Base-by-base conservation (phyloP, 2,888 invertebrate genomes). In the Ischnura elegans region DNA sequence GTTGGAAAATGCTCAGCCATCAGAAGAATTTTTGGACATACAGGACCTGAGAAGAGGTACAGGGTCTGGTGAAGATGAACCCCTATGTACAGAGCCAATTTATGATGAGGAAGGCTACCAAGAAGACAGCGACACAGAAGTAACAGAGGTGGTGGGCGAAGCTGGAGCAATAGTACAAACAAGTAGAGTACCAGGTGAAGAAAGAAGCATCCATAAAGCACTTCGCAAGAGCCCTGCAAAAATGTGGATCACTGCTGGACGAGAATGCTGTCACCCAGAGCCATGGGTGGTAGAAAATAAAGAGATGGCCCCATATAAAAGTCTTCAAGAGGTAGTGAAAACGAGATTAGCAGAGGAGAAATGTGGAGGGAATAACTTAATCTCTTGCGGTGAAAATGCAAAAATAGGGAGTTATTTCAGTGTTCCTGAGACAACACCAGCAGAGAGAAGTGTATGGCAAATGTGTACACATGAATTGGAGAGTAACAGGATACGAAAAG, bases 191-290 rank as follows among this genome's bases (percentile, higher is more conserved):
- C 93, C 51, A 2, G 93, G 93, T 84, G 93, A 93, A 29, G 94
- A 93, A 29, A 42, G 93, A 46, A n/a, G 87, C 10, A 76, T 93
- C 42, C 55, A 29, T 10, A 93, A 93, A 47, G 29, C 86, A 21
- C 87, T 93, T 2, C 94, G 87, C 43, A 47, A 85, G 25, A 94
- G 94, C 46, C 94, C 61, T 8, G 94, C 94, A 25, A 66, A 84
- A 36, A 94, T 94, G 46, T 93, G 93, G 8, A 76, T 76, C 25
- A 76, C 13, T 36, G 10, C 36, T 4, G 76, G 36, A 2, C 10
- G 36, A 36, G 0, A 29, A 8, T 29, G 29, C 16, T 6, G 76
- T 76, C 76, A 10, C 36, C 36, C 29, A 36, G 76, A 76, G 36
- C n/a, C 29, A 36, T 13, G n/a, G 76, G 76, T 76, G 76, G 36